Conservation (phyloP, 37 sponge, comb jelly and placozoan species). For the Mnemiopsis leidyi region DNA sequence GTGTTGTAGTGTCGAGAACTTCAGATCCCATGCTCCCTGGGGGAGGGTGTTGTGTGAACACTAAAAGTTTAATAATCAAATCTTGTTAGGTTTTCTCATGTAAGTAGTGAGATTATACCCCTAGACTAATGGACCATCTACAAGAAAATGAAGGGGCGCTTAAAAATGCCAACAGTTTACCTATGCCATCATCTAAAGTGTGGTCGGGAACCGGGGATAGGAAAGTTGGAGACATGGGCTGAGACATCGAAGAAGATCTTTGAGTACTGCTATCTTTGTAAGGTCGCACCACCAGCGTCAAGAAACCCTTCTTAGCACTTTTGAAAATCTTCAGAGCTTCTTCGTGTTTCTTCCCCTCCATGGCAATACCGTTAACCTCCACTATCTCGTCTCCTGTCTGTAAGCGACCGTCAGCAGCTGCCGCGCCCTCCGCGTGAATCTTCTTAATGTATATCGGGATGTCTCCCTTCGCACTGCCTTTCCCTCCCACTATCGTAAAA, state of each 20-base stretch:
- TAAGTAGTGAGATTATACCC: no score
- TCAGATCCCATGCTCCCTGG: slow-evolving; percentile 50
- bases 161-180: not conserved
- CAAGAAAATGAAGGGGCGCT: no score
- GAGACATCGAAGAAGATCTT: not conserved
- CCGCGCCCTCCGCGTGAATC: slow-evolving; percentile 75
- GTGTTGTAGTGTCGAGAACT: not conserved
- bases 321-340: slow-evolving; percentile 86
- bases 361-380: slow-evolving; percentile 71
- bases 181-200: slow-evolving; percentile 41
- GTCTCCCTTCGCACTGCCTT: slow-evolving; percentile 78
- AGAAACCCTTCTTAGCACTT: slow-evolving; percentile 61
- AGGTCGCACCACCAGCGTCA: slow-evolving; percentile 21
- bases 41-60: no score
- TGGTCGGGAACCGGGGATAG: not conserved
- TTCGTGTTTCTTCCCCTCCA: slow-evolving; percentile 72
- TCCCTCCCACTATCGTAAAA: slow-evolving; percentile 90
- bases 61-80: no score
- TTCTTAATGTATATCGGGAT: slow-evolving; percentile 83
- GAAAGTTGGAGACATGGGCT: not conserved
- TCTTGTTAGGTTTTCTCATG: no score
- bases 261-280: slow-evolving; percentile 12
- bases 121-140: not conserved
- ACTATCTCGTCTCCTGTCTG: slow-evolving; percentile 81
- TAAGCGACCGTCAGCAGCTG: slow-evolving; percentile 79